Conservation (phyloP, 2,797 vertebrate genomes). For the Melanotaenia boesemani region DNA sequence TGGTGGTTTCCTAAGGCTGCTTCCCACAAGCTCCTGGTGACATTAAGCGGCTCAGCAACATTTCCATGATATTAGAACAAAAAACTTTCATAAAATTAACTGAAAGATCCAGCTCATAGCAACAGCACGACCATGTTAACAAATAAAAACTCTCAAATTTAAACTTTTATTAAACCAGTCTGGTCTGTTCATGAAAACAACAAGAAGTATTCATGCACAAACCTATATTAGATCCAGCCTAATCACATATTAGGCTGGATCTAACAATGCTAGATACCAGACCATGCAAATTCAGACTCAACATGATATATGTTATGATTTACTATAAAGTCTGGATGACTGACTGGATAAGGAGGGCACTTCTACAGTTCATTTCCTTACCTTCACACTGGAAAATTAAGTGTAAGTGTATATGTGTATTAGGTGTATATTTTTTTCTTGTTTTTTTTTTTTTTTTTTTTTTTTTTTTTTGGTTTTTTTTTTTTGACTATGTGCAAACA, state of each 20-base stretch:
- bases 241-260: constrained; percentile 8
- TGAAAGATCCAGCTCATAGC: constrained; percentile 15
- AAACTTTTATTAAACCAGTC: neutral
- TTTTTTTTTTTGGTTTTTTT: constrained; percentile 5
- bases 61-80: constrained; percentile 28
- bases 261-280: neutral
- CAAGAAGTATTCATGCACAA: neutral
- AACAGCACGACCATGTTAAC: neutral
- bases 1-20: constrained; percentile 70
- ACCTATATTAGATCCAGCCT: neutral
- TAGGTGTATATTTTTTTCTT: neutral
- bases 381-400: constrained; percentile 45
- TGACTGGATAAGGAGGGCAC: constrained; percentile 34
- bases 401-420: too few relatives aligned
- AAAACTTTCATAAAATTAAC: constrained; percentile 12
- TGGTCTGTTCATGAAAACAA: constrained; percentile 23
- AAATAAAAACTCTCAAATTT: neutral
- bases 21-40: constrained; percentile 53
- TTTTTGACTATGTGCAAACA: neutral
- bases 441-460: too few relatives aligned
- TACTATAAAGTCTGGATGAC: neutral
- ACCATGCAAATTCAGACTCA: constrained; percentile 20
- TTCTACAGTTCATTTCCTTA: constrained; percentile 51
- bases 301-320: constrained; percentile 32
- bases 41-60: constrained; percentile 19